Conservation (phyloP, 2,888 invertebrate species). For the Ornithoptera priamus region DNA sequence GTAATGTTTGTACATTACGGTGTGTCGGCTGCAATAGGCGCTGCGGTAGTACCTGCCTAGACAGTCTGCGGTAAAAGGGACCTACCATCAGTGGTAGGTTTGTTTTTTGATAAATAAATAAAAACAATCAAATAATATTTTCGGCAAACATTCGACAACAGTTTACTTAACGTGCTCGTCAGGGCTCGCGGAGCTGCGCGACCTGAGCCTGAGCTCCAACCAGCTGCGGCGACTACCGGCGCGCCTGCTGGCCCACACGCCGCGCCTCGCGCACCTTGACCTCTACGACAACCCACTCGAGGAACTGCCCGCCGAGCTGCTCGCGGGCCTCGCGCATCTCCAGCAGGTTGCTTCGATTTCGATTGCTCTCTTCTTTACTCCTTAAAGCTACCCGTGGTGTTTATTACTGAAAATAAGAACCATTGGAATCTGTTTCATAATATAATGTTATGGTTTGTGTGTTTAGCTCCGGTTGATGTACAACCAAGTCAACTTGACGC, state of each 20-base stretch:
- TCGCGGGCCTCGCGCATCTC: constrained; percentile 31
- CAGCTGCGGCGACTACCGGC: constrained; percentile 25
- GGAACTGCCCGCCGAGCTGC: constrained; percentile 11
- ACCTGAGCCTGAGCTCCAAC: constrained; percentile 34
- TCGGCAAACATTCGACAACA: no score
- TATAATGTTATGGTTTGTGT: not conserved
- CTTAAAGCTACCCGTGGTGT: no score
- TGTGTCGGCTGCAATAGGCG: no score
- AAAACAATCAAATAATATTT: no score
- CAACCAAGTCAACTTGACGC: constrained; percentile 24
- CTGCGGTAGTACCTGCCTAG: no score
- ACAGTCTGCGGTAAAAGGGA: no score
- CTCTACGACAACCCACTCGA: constrained; percentile 36
- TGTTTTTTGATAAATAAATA: no score
- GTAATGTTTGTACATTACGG: no score
- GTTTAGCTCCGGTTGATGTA: constrained; percentile 30
- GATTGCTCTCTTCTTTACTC: no score
- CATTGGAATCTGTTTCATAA: no score
- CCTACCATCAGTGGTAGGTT: no score
- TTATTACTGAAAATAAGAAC: no score
- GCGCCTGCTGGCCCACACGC: constrained; percentile 27
- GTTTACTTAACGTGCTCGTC: not conserved
- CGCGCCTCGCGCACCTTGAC: constrained; percentile 30
- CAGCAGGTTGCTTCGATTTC: constrained; percentile 28
- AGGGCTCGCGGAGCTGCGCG: constrained; percentile 33